Evolutionary conservation across 2,113 vertebrate genomes (phyloP).

Genomic region (Meriones unguiculatus): DNA sequence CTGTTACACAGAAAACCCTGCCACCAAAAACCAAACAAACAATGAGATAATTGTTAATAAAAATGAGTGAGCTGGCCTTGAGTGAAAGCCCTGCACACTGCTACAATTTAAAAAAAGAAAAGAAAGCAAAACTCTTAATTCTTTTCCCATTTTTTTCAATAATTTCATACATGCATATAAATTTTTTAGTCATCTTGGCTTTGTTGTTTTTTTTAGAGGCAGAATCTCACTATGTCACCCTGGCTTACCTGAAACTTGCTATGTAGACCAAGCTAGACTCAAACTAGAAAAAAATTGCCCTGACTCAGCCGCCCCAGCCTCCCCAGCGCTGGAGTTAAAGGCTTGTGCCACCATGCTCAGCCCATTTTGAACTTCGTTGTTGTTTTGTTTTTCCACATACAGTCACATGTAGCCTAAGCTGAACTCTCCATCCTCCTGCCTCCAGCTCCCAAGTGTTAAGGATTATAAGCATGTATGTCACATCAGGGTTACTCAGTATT

Average conservation of each 20-base stretch:
- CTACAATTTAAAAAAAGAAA: neutral
- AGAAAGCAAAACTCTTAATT: neutral
- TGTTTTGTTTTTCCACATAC: neutral
- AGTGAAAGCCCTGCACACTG: neutral
- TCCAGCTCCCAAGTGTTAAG: neutral
- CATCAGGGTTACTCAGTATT: neutral
- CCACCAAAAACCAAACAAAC: neutral
- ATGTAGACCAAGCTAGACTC: neutral
- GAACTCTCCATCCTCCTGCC: neutral
- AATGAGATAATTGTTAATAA: neutral
- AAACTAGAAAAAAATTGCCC: neutral
- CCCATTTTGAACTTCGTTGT: neutral
- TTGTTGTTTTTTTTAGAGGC: neutral
- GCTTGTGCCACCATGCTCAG: neutral
- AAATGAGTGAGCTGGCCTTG: neutral
- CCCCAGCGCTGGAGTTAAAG: neutral
- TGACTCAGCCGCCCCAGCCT: neutral
- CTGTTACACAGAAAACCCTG: neutral
- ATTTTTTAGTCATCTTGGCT: neutral
- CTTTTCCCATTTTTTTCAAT: neutral
- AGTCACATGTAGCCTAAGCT: neutral
- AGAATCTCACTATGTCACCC: neutral
- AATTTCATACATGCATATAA: neutral
- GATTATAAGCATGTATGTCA: neutral
- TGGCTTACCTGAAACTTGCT: neutral